phyloP scores from a whole-genome alignment of 2,888 invertebrate genomes.

The Spisula subtruncata region DNA sequence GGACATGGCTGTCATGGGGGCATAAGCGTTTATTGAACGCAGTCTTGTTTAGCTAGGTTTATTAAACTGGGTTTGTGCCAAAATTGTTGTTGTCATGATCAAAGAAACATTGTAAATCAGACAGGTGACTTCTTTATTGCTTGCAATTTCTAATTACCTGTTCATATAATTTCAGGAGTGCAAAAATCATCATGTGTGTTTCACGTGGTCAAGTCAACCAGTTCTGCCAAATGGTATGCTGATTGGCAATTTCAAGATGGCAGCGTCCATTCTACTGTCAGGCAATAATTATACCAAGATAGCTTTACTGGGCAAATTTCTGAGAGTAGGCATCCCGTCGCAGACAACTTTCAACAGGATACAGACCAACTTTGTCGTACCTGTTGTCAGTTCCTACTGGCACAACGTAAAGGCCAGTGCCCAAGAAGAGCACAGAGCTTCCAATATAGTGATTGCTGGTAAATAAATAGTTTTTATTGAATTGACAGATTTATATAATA shows the following conservation, averaged over 20 bases:
- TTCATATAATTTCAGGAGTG: too few relatives aligned
- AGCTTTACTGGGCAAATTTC: not conserved
- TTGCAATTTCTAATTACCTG: too few relatives aligned
- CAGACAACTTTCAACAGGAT: not conserved
- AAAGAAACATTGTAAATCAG: too few relatives aligned
- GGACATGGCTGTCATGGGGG: too few relatives aligned
- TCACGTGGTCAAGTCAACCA: not conserved
- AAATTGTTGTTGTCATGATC: too few relatives aligned
- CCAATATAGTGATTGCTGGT: not conserved
- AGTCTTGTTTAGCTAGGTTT: too few relatives aligned
- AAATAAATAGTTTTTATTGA: too few relatives aligned
- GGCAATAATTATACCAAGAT: too few relatives aligned
- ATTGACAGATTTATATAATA: too few relatives aligned
- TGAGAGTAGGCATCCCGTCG: not conserved
- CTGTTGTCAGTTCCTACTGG: constrained; percentile 6
- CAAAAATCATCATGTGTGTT: not conserved
- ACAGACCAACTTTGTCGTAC: not conserved
- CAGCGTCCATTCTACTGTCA: not conserved
- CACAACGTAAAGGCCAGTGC: not conserved
- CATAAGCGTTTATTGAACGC: too few relatives aligned
- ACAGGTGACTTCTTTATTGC: too few relatives aligned
- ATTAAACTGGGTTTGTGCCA: too few relatives aligned
- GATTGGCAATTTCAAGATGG: not conserved
- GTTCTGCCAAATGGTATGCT: not conserved
- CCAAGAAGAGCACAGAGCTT: not conserved